Percentiles rank a stretch among this genome's conserved stretches.
phyloP scores from a whole-genome alignment of 2,113 vertebrate species.

The Heptranchias perlo region DNA sequence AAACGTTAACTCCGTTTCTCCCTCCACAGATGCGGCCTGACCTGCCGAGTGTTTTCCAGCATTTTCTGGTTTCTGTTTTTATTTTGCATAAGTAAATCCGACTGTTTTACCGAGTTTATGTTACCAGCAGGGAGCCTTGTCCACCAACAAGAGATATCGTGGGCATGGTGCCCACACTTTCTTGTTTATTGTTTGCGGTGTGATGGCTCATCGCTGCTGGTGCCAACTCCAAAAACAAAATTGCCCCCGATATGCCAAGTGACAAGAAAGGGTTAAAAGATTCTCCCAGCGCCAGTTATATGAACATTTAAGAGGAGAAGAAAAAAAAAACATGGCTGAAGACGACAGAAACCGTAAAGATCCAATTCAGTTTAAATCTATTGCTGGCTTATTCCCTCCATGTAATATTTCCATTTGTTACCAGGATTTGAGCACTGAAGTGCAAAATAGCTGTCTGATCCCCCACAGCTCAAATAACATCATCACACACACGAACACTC shows the following conservation, averaged over 20 bases:
- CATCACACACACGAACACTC: conserved; percentile 12
- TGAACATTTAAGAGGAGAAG: background rate
- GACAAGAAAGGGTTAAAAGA: background rate
- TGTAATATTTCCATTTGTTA: background rate
- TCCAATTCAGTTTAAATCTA: conserved; percentile 31
- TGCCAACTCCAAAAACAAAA: background rate
- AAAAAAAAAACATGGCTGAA: background rate
- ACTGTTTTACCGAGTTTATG: too few species aligned
- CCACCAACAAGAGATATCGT: too few species aligned
- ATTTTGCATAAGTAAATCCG: too few species aligned
- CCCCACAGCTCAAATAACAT: conserved; percentile 9
- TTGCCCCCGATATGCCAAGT: background rate
- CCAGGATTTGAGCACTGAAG: background rate
- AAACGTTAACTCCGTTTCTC: background rate
- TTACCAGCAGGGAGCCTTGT: background rate
- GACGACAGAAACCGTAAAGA: background rate
- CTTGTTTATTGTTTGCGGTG: too few species aligned
- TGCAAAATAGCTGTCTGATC: conserved; percentile 28
- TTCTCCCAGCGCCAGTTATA: background rate
- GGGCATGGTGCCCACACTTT: background rate
- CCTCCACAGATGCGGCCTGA: background rate
- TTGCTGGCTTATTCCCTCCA: background rate
- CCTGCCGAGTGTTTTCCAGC: background rate
- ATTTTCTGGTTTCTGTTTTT: too few species aligned
- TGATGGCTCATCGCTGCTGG: background rate